Percentiles rank a stretch among this genome's conserved stretches.
Conservation (phyloP, 2,888 invertebrate species). For the Andrena hattorfiana region DNA sequence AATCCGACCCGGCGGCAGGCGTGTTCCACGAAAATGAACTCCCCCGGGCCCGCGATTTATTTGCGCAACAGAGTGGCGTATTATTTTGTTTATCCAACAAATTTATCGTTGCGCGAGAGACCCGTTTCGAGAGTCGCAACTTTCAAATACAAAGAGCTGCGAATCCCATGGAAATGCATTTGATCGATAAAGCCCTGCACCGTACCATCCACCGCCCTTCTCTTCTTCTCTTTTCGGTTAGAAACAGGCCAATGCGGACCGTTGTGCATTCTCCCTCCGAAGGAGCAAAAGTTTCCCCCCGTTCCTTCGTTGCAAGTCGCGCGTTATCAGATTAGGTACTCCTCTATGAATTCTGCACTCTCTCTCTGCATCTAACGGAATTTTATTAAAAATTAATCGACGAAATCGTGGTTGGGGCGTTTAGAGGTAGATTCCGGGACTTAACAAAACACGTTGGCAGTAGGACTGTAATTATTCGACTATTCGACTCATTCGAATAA, state of each 20-base stretch:
- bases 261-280: conserved; percentile 8
- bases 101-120: conserved; percentile 55
- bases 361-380: no score
- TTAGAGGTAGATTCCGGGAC: conserved; percentile 28
- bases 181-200: conserved; percentile 56
- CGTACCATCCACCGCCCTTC: background rate
- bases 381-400: conserved; percentile 55
- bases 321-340: no score
- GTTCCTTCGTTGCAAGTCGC: background rate
- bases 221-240: conserved; percentile 3
- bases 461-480: no score
- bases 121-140: conserved; percentile 44
- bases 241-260: conserved; percentile 28
- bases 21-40: conserved; percentile 44
- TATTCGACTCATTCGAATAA: no score
- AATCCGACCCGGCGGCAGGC: background rate
- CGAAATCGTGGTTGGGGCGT: conserved; percentile 12
- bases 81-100: conserved; percentile 60
- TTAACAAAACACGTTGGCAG: conserved; percentile 31
- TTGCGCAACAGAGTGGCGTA: conserved; percentile 50
- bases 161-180: conserved; percentile 62
- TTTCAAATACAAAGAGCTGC: conserved; percentile 54
- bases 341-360: no score
- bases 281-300: conserved; percentile 25
- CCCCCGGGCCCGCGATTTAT: conserved; percentile 49